phyloP scores from a whole-genome alignment of 2,113 vertebrate genomes.

The Heteronetta atricapilla region DNA sequence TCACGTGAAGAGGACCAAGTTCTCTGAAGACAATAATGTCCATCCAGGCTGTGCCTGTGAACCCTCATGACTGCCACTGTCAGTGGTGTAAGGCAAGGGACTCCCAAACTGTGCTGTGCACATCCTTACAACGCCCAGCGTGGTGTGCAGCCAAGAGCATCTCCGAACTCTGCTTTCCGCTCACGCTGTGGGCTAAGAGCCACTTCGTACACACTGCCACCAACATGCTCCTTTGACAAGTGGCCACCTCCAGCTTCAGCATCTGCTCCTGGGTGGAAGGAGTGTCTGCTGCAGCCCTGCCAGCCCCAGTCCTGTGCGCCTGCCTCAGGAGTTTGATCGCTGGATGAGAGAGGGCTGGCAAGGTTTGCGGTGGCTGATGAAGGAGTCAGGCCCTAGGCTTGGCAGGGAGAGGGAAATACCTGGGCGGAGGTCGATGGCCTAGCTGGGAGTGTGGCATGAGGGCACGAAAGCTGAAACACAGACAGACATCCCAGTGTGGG shows the following conservation, averaged over 20 bases:
- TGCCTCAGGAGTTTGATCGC: not conserved
- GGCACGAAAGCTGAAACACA: not conserved
- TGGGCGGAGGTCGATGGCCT: not conserved
- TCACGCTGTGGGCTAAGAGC: not conserved
- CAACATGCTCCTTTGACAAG: fast-evolving
- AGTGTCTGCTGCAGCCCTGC: not conserved
- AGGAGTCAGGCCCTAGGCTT: not conserved
- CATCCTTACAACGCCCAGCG: fast-evolving
- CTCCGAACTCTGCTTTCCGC: not conserved
- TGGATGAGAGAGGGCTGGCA: not conserved
- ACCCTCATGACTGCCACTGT: not conserved
- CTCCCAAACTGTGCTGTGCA: not conserved
- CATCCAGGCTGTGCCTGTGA: constrained; percentile 44
- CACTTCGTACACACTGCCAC: fast-evolving
- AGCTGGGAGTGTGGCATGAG: fast-evolving
- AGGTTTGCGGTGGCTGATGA: not conserved
- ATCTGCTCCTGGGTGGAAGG: not conserved
- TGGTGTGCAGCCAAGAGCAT: fast-evolving
- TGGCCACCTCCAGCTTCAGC: not conserved
- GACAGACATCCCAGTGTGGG: not conserved
- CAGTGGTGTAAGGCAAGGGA: not conserved
- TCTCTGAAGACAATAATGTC: constrained; percentile 26
- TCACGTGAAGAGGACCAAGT: constrained; percentile 18
- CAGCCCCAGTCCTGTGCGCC: not conserved
- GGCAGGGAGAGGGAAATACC: not conserved